Evolutionary conservation across 2,113 vertebrate genomes (phyloP).

Genomic region (Nesoenas mayeri): DNA sequence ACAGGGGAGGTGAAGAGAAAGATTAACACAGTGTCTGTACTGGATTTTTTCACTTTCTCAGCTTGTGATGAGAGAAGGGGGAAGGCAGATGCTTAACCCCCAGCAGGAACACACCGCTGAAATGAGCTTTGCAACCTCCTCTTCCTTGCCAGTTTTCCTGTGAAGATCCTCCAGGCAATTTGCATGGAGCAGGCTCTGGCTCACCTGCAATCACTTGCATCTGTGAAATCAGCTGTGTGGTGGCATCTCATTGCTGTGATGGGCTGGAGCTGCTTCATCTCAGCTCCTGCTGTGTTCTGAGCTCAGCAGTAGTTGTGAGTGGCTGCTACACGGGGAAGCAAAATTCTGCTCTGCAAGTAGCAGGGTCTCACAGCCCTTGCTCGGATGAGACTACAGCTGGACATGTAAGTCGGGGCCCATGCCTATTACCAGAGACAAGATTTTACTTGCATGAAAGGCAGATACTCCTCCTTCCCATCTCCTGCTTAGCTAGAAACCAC

Average conservation of each 20-base stretch:
- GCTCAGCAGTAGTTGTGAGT: conserved; percentile 15
- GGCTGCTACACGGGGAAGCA: background rate
- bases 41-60: background rate
- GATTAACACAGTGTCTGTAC: background rate
- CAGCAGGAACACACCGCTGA: background rate
- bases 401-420: background rate
- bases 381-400: background rate
- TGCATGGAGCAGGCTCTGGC: background rate
- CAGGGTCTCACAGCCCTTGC: conserved; percentile 16
- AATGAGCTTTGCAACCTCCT: background rate
- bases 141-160: conserved; percentile 39
- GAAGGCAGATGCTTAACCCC: conserved; percentile 30
- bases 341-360: background rate
- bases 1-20: background rate
- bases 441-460: conserved; percentile 2
- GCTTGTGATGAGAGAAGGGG: background rate
- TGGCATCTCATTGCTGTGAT: background rate
- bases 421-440: background rate
- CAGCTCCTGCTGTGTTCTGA: conserved; percentile 25
- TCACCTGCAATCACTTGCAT: conserved; percentile 38
- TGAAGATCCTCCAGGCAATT: conserved; percentile 53
- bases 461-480: background rate
- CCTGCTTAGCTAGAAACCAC: background rate
- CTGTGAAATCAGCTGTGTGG: conserved; percentile 25
- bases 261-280: conserved; percentile 51